phyloP scores from a whole-genome alignment of 2,888 invertebrate genomes.

The Aquatica leii region DNA sequence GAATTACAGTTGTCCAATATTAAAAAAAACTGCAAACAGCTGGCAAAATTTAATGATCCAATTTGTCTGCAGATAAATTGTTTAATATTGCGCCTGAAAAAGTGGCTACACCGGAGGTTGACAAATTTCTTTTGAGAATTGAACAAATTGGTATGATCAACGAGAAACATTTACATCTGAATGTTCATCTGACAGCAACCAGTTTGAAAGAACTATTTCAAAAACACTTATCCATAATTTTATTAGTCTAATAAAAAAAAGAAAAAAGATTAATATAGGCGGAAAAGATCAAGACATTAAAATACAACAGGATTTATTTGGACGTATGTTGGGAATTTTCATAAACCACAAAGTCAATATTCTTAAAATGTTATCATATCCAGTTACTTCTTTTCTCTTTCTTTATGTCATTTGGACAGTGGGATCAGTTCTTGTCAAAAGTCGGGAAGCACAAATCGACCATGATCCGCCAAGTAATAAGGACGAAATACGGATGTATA shows the following conservation, averaged over 20 bases:
- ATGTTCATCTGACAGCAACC: constrained; percentile 37
- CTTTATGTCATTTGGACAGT: constrained; percentile 47
- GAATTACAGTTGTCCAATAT: not conserved
- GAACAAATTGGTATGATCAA: constrained; percentile 40
- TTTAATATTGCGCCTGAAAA: constrained; percentile 46
- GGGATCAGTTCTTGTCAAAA: constrained; percentile 35
- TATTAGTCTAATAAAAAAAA: not conserved
- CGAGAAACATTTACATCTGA: constrained; percentile 45
- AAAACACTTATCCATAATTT: constrained; percentile 25
- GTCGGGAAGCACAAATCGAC: constrained; percentile 29
- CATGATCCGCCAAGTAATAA: constrained; percentile 22
- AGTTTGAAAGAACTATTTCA: constrained; percentile 46
- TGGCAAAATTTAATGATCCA: constrained; percentile 33
- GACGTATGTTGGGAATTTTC: constrained; percentile 43
- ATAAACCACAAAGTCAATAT: constrained; percentile 37
- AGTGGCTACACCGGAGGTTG: constrained; percentile 38
- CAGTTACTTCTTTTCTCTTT: constrained; percentile 38
- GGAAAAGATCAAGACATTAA: constrained; percentile 45
- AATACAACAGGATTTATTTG: constrained; percentile 49
- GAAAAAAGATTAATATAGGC: constrained; percentile 41
- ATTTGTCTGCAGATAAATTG: constrained; percentile 41
- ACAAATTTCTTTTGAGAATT: constrained; percentile 41
- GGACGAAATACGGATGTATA: constrained; percentile 32
- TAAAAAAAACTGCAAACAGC: constrained; percentile 6
- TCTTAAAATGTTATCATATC: constrained; percentile 36